Percentiles rank a stretch among this genome's conserved stretches.
Conservation (phyloP, 37 sponge, comb jelly and placozoan genomes). For the Aplysina aerophoba region DNA sequence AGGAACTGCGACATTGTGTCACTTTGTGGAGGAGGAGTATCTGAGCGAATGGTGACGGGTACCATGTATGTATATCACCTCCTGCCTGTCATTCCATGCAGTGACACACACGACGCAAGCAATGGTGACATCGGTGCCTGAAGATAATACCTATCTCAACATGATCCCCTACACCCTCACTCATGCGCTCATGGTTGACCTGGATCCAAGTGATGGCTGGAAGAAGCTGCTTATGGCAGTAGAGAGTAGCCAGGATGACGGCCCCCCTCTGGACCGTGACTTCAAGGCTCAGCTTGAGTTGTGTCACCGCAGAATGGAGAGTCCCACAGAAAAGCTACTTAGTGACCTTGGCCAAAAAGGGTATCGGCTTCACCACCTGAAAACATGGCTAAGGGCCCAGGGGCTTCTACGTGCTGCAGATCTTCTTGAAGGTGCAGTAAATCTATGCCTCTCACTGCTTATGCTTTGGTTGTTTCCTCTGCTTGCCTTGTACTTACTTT, state of each 20-base stretch:
- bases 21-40: no score
- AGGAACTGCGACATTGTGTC: no score
- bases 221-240: not conserved
- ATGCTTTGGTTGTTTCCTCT: not conserved
- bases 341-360: constrained; percentile 14
- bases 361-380: not conserved
- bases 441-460: not conserved
- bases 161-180: not conserved
- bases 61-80: no score
- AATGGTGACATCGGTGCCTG: not conserved
- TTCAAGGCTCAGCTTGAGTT: not conserved
- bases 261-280: constrained; percentile 8
- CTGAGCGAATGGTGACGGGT: no score
- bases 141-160: constrained; percentile 1
- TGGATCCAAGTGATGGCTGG: not conserved
- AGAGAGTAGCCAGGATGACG: not conserved
- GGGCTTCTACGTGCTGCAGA: not conserved
- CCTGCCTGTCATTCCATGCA: no score
- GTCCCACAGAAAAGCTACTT: not conserved
- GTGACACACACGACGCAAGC: not conserved
- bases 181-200: not conserved
- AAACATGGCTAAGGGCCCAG: not conserved
- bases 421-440: not conserved
- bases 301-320: not conserved
- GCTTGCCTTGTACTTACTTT: no score